phyloP scores from a whole-genome alignment of 2,888 invertebrate genomes.

The Ophonus ardosiacus region DNA sequence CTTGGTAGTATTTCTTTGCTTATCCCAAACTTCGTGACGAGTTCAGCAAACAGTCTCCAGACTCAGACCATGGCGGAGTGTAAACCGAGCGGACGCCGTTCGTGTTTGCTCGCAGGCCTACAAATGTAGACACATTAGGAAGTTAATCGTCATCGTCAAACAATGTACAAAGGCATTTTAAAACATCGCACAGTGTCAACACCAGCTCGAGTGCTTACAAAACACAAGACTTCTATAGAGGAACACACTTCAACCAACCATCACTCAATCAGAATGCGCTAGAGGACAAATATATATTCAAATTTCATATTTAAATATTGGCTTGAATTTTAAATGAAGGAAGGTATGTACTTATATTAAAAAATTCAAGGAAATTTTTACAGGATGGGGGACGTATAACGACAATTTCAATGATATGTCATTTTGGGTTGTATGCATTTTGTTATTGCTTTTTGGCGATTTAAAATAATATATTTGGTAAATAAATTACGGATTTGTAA shows the following conservation, averaged over 20 bases:
- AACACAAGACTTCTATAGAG: slow-evolving; percentile 37
- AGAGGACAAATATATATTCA: neutral
- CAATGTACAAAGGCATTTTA: slow-evolving; percentile 58
- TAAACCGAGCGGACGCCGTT: slow-evolving; percentile 29
- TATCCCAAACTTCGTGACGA: slow-evolving; percentile 29
- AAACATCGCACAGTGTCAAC: slow-evolving; percentile 56
- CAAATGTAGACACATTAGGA: slow-evolving; percentile 63
- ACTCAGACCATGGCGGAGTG: neutral
- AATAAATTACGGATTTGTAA: too few relatives aligned
- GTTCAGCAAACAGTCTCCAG: slow-evolving; percentile 22
- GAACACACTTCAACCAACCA: slow-evolving; percentile 29
- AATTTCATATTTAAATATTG: neutral
- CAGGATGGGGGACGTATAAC: too few relatives aligned
- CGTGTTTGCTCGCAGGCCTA: slow-evolving; percentile 32
- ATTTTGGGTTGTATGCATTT: too few relatives aligned
- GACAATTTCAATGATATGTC: too few relatives aligned
- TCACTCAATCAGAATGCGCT: slow-evolving; percentile 20
- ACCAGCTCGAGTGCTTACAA: slow-evolving; percentile 55
- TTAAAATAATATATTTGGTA: too few relatives aligned
- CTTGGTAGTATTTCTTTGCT: slow-evolving; percentile 21
- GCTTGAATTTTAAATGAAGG: neutral
- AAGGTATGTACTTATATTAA: neutral
- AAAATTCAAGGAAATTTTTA: neutral
- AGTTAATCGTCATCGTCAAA: slow-evolving; percentile 62
- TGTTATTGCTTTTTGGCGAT: too few relatives aligned